Evolutionary conservation across 2,888 invertebrate species (phyloP), one percentile per base, ranked within the genome.

Genomic region (Drosophila lacicola): DNA sequence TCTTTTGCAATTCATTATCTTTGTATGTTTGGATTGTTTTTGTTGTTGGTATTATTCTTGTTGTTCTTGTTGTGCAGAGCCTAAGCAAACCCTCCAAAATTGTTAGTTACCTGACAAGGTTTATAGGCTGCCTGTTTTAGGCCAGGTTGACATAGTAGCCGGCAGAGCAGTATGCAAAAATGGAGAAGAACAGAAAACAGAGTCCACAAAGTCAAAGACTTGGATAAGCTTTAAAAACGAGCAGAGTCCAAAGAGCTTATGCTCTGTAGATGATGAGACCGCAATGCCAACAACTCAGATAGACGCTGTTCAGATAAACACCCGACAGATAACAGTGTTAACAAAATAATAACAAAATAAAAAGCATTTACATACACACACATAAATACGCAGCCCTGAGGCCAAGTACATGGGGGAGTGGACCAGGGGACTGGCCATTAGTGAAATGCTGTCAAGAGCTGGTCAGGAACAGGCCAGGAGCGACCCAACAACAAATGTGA

Each of bases 271-370:
- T 70, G 70, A 63, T 75, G 62, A 71, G 63, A 33, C 53, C 56
- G 47, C 69, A 80, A 64, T 50, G 57, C 54, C 78, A 62, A 50
- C 65, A 61, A 63, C 58, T 63, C 72, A 46, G 67, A 54, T 44
- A 47, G 70, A 61, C 69, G 42, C 67, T 49, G 57, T 39, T 57
- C 62, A 65, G 72, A 80, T 78, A 70, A 80, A 72, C 29, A 67
- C 56, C 78, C 68, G 37, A 11, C 58, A 85, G 81, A 79, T 85
- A 78, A 75, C 67, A 81, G 81, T 75, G 83, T 75, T 87, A 87
- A 80, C 82, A 74, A 87, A 85, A 85, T 87, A 85, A 84, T 84
- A 85, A 87, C 77, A 81, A 66, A 86, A 83, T 83, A 83, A 84
- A 88, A 85, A 74, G 64, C 84, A 87, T 85, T 84, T 87, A 78